Conservation (phyloP, 2,113 vertebrate genomes). For the Bettongia penicillata region DNA sequence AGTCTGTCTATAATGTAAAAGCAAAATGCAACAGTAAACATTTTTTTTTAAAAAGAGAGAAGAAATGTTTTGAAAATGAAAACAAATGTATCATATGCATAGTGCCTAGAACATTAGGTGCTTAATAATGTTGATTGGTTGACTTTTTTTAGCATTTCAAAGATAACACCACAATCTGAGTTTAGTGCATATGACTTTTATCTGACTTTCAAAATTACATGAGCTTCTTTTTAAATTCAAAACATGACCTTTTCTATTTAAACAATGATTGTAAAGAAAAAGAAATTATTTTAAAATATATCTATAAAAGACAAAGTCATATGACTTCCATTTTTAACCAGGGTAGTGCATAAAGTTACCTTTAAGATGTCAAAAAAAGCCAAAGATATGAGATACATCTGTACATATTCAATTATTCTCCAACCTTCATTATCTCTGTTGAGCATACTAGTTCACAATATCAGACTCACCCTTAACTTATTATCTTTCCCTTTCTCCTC, state of each 20-base stretch:
- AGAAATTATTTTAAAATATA: neutral
- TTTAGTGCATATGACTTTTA: neutral
- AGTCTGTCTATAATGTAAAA: neutral
- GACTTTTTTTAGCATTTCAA: neutral
- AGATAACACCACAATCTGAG: neutral
- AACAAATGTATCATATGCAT: too few relatives aligned
- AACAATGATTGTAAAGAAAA: neutral
- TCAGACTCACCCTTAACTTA: neutral
- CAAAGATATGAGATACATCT: neutral
- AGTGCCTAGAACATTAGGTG: neutral
- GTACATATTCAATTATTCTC: neutral
- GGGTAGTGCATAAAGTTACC: neutral
- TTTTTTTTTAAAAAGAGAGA: neutral
- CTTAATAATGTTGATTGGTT: neutral
- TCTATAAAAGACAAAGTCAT: neutral
- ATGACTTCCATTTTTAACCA: neutral
- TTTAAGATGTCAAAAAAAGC: neutral
- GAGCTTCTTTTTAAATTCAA: neutral
- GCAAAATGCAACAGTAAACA: neutral
- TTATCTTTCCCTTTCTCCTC: neutral
- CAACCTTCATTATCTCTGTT: neutral
- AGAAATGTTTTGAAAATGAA: neutral
- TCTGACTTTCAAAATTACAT: neutral
- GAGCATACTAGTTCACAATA: neutral
- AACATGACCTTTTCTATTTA: neutral